Evolutionary conservation across 2,888 invertebrate species (phyloP).

Genomic region (Apamea anceps): DNA sequence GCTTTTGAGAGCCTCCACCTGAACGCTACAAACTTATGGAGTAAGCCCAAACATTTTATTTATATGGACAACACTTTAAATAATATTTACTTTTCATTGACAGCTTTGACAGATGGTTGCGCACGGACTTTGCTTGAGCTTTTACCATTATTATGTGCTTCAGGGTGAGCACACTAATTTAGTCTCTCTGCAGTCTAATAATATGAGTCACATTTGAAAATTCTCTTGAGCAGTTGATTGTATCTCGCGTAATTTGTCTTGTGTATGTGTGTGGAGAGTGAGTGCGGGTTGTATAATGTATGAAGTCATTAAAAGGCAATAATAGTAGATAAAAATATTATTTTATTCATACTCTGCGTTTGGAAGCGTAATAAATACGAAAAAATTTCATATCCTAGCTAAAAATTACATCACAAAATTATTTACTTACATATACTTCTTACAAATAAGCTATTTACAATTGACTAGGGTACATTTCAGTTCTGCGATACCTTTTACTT

Average conservation of each 20-base stretch:
- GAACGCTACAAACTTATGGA: conserved; percentile 54
- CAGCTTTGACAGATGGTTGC: conserved; percentile 62
- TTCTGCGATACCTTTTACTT: conserved; percentile 85
- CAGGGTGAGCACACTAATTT: conserved; percentile 16
- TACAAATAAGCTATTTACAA: conserved; percentile 86
- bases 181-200: not conserved
- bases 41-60: conserved; percentile 49
- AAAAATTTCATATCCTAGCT: conserved; percentile 86
- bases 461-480: conserved; percentile 90
- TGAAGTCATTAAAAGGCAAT: conserved; percentile 75
- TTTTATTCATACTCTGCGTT: conserved; percentile 89
- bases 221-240: conserved; percentile 13
- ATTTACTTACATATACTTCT: conserved; percentile 82
- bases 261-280: conserved; percentile 35
- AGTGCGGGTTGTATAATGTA: conserved; percentile 24
- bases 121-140: conserved; percentile 46
- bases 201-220: conserved; percentile 41
- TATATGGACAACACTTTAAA: conserved; percentile 60
- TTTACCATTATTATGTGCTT: conserved; percentile 41
- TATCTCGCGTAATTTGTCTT: conserved; percentile 38
- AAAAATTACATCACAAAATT: conserved; percentile 89
- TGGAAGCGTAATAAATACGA: conserved; percentile 91
- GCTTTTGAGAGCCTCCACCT: conserved; percentile 54
- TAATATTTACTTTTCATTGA: conserved; percentile 64
- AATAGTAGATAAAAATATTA: conserved; percentile 88